These are phyloP conservation scores for Lepeophtheirus salmonis DNA, from an alignment of 1,140 invertebrate genomes.

Conservation along the genomic window DNA sequence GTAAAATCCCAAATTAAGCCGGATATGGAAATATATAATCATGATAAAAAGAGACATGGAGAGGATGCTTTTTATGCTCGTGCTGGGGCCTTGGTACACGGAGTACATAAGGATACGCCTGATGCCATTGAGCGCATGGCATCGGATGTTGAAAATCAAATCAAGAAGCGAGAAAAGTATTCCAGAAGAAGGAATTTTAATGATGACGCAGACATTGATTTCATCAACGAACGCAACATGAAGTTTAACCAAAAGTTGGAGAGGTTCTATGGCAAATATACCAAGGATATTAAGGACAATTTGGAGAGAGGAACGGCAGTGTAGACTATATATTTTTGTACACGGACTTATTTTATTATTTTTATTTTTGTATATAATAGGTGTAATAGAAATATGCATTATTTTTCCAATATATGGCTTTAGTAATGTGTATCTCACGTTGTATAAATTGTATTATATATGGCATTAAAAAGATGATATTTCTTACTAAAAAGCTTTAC, in stretches of 20 bases:
- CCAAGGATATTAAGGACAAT: slow-evolving; percentile 96
- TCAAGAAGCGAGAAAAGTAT: slow-evolving; percentile 80
- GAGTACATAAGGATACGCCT: slow-evolving; percentile 64
- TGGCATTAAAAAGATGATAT: no score
- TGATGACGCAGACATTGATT: slow-evolving; percentile 95
- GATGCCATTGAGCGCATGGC: slow-evolving; percentile 86
- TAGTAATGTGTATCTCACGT: no score
- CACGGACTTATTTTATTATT: no score
- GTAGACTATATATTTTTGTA: no score
- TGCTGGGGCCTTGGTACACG: slow-evolving; percentile 72
- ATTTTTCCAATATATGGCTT: no score
- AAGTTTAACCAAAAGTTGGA: slow-evolving; percentile 98
- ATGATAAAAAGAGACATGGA: slow-evolving; percentile 66
- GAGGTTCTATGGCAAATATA: slow-evolving; percentile 93
- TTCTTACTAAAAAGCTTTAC: no score
- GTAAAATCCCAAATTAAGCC: slow-evolving; percentile 63
- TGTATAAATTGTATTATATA: no score
- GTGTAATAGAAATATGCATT: neutral
- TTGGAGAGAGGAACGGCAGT: slow-evolving; percentile 95
- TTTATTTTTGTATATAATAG: neutral
- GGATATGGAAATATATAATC: slow-evolving; percentile 69
- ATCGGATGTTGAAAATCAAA: slow-evolving; percentile 82
- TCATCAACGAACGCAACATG: slow-evolving; percentile 96
- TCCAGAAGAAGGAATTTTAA: slow-evolving; percentile 84
- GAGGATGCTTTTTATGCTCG: slow-evolving; percentile 73